A percentile compares a stretch with the other conserved stretches of the same genome.
phyloP scores from a whole-genome alignment of 2,888 invertebrate species.

The Oscheius onirici region DNA sequence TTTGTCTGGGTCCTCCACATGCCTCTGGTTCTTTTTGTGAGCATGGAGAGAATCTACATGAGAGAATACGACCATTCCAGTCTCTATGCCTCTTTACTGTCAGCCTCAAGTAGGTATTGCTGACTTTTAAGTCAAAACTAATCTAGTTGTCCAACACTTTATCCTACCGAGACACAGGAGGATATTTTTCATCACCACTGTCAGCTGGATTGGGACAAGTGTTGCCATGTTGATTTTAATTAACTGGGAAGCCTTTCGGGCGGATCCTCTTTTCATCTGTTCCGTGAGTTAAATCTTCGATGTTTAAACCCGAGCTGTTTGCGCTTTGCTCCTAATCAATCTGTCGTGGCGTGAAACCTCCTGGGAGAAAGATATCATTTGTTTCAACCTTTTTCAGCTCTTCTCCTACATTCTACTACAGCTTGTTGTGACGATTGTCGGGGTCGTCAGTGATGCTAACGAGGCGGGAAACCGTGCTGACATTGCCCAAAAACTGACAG shows the following conservation, averaged over 20 bases:
- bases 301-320: background rate
- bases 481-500: constrained; percentile 65
- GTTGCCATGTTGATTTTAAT: constrained; percentile 55
- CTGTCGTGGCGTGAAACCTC: background rate
- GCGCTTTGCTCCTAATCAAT: constrained; percentile 7
- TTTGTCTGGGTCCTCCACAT: constrained; percentile 69
- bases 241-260: constrained; percentile 46
- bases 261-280: constrained; percentile 46
- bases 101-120: constrained; percentile 39
- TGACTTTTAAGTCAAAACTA: background rate
- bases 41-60: constrained; percentile 44
- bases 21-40: constrained; percentile 62
- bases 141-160: constrained; percentile 64
- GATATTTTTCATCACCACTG: constrained; percentile 62
- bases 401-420: constrained; percentile 66
- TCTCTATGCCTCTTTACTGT: constrained; percentile 45
- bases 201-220: constrained; percentile 63
- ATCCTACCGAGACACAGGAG: constrained; percentile 68
- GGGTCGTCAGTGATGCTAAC: constrained; percentile 67
- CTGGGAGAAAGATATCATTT: constrained; percentile 15
- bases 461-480: constrained; percentile 66
- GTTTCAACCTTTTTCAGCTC: constrained; percentile 39
- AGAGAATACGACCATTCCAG: constrained; percentile 50
- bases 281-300: constrained; percentile 46
- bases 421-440: constrained; percentile 61